A percentile compares a stretch with the other conserved stretches of the same genome.
These are phyloP conservation scores for Thumatha senex DNA, from an alignment of 2,888 invertebrate species.

Conservation along the genomic window DNA sequence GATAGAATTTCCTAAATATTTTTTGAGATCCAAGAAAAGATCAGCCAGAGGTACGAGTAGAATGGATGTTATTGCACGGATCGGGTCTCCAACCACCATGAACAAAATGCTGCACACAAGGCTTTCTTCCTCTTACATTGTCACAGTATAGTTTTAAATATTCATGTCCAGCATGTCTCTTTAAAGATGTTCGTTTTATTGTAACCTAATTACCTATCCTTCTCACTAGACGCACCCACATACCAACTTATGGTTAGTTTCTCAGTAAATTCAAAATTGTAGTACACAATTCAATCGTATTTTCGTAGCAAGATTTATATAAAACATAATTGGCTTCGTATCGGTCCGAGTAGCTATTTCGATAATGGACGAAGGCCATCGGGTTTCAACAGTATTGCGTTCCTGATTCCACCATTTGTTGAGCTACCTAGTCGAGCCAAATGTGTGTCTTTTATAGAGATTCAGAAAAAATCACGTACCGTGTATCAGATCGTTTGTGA, in stretches of 20 bases:
- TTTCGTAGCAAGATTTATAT: slow-evolving; percentile 46
- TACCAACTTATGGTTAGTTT: no score
- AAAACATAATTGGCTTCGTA: slow-evolving; percentile 64
- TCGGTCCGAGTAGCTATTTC: slow-evolving; percentile 55
- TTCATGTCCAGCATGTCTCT: no score
- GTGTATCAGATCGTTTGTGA: slow-evolving; percentile 18
- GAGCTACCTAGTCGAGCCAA: slow-evolving; percentile 24
- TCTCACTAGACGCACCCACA: not conserved
- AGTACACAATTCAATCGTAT: slow-evolving; percentile 23
- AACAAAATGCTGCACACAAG: no score
- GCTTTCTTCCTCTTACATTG: no score
- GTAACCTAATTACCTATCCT: no score
- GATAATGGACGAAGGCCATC: slow-evolving; percentile 50
- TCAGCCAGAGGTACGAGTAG: no score
- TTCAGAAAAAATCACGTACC: slow-evolving; percentile 22
- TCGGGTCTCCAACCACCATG: no score
- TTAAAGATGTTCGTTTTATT: no score
- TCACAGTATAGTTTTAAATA: no score
- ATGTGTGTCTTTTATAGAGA: slow-evolving; percentile 33
- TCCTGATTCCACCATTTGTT: slow-evolving; percentile 34
- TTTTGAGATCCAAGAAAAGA: no score
- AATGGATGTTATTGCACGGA: no score
- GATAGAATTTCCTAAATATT: no score
- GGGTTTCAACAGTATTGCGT: slow-evolving; percentile 49
- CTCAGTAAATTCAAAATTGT: slow-evolving; percentile 2